phyloP scores from a whole-genome alignment of 2,113 vertebrate genomes.

The Actenoides lindsayi region DNA sequence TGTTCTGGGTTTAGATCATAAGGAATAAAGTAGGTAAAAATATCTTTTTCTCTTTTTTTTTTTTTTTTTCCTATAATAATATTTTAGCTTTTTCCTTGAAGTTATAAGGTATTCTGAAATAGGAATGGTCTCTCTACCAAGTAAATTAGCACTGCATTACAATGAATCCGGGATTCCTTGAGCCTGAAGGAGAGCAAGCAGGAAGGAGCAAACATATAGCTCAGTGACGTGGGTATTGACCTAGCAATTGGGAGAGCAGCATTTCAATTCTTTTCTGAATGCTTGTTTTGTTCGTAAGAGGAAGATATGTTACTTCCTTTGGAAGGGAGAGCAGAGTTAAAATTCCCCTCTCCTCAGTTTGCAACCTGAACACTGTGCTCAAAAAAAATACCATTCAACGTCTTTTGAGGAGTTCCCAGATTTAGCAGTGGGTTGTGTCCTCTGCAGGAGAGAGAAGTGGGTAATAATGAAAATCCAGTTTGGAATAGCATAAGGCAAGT shows the following conservation, averaged over 20 bases:
- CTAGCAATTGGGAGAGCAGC: neutral
- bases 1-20: neutral
- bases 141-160: neutral
- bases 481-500: neutral
- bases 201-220: neutral
- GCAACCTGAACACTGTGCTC: neutral
- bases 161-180: neutral
- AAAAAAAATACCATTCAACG: fast-evolving
- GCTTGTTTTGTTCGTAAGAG: neutral
- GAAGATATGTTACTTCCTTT: neutral
- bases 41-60: neutral
- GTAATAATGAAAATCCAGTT: neutral
- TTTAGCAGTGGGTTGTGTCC: neutral
- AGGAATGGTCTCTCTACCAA: neutral
- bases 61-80: neutral
- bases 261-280: neutral
- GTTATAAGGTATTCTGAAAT: neutral
- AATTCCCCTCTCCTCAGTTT: neutral
- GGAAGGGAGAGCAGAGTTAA: neutral
- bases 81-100: neutral
- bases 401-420: neutral
- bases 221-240: neutral
- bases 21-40: neutral
- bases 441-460: neutral
- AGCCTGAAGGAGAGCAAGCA: neutral